Percentiles rank a stretch among this genome's conserved stretches.
Conservation (phyloP, 2,797 vertebrate genomes). For the Podargus strigoides region DNA sequence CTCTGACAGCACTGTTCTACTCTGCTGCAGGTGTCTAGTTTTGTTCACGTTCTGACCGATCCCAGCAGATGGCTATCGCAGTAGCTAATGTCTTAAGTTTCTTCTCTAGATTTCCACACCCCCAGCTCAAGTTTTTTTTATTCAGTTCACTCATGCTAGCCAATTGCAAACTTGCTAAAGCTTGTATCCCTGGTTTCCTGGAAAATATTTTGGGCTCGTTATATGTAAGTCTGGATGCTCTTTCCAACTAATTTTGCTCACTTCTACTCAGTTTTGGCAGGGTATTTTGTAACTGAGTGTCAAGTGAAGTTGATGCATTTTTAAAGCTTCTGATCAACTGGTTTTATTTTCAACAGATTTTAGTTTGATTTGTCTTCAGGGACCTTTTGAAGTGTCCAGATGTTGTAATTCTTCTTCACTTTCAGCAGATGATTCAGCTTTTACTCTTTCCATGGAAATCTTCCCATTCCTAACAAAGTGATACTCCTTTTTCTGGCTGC, state of each 20-base stretch:
- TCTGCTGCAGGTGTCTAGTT: neutral
- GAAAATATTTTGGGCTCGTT: slow-evolving; percentile 45
- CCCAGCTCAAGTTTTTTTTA: neutral
- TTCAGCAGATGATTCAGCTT: slow-evolving; percentile 11
- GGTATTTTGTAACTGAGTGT: neutral
- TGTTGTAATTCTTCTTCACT: neutral
- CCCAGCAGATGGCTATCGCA: neutral
- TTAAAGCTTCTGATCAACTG: slow-evolving; percentile 26
- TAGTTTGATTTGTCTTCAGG: slow-evolving; percentile 2
- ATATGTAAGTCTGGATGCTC: neutral
- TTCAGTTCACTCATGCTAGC: neutral
- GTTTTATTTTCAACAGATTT: slow-evolving; percentile 18
- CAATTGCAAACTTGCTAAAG: neutral
- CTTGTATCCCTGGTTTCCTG: slow-evolving; percentile 39
- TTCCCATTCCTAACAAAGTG: neutral
- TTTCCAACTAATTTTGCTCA: neutral
- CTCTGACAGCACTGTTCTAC: neutral
- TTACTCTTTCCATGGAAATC: neutral
- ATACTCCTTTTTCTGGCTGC: neutral
- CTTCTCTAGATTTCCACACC: neutral
- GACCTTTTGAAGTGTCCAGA: slow-evolving; percentile 15
- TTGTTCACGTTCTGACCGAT: neutral
- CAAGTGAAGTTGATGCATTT: neutral
- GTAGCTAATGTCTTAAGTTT: neutral
- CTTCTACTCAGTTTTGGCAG: neutral